Evolutionary conservation across 2,797 vertebrate species (phyloP), one percentile per base, ranked within the genome.

Genomic region (Borostomias antarcticus): DNA sequence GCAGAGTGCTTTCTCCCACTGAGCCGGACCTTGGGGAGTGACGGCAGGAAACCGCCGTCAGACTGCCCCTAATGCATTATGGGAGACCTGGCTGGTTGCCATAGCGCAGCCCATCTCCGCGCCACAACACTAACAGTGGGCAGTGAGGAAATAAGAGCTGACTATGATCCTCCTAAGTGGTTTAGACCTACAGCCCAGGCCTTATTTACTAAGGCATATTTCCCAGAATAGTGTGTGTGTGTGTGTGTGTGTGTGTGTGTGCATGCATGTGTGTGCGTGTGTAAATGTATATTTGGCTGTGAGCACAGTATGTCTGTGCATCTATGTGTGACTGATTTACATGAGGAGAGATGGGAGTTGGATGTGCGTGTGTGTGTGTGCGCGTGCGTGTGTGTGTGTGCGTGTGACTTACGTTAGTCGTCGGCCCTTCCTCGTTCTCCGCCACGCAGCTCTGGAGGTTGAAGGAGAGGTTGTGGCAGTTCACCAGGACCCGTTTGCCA

Each of bases 371-470:
- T 47, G 56, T 6, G 23, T 11, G 25, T 19, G 29, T 25, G 19
- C 47, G 13, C 17, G 17, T 21, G n/a, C 43, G 65, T 64, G 45
- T 32, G 19, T 61, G 53, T 61, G 47, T 33, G n/a, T 60, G 2
- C 26, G 62, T 63, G 5, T 33, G 47, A 57, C 90, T 72, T 93
- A 98, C 97, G 71, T 98, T 99, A 58, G 96, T 98, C 0, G 93
- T 96, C 6, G 96, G 97, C 37, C 95, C 97, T 37, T 96, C 95
- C 72, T 96, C 96, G n/a, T 94, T 95, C 78, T 98, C 97, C 0
- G 94, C 91, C n/a, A 98, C 88, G 0, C 96, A 98, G 85, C 95
- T 93, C 85, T 98, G 97, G 69, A 98, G 89, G 89, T 96, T 98
- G 88, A 99, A 99, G 23, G 94, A 92, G 67, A 99, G 91, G 84